Percentiles rank a stretch among this genome's conserved stretches.
Conservation (phyloP, 2,113 vertebrate species). For the Balaeniceps rex region DNA sequence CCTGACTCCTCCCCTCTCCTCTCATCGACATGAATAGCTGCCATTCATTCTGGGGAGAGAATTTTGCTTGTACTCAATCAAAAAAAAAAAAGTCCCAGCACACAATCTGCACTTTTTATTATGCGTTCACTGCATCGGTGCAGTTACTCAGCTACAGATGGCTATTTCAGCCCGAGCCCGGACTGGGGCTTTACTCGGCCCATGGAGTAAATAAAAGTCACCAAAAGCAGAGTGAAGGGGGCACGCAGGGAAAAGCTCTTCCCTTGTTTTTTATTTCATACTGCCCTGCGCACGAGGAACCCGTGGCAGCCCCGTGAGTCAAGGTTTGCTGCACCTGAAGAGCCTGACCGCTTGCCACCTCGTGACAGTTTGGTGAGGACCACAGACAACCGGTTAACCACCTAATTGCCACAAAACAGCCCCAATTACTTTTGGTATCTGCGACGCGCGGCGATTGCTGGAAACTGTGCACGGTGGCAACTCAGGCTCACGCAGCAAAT, state of each 20-base stretch:
- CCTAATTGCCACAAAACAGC: background rate
- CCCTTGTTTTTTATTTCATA: background rate
- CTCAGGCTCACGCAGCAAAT: background rate
- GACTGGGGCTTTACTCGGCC: background rate
- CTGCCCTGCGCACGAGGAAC: background rate
- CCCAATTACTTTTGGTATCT: rapidly evolving
- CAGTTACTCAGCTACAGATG: conserved; percentile 24
- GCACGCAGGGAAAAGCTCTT: background rate
- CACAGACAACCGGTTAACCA: background rate
- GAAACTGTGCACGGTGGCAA: rapidly evolving
- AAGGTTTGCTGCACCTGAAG: background rate
- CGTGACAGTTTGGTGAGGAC: background rate
- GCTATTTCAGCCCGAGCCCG: background rate
- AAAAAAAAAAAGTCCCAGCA: background rate
- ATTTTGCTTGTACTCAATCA: conserved; percentile 1
- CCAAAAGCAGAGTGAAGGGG: background rate
- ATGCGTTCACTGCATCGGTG: background rate
- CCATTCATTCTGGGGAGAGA: conserved; percentile 28
- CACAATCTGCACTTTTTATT: conserved; percentile 8
- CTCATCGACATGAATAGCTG: conserved; percentile 29
- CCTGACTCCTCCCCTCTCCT: conserved; percentile 19
- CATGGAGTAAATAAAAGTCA: background rate
- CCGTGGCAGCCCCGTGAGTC: background rate
- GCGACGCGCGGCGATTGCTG: rapidly evolving
- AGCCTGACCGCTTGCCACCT: background rate